Conservation (phyloP, 2,888 invertebrate species). For the Thysanoteuthis rhombus region DNA sequence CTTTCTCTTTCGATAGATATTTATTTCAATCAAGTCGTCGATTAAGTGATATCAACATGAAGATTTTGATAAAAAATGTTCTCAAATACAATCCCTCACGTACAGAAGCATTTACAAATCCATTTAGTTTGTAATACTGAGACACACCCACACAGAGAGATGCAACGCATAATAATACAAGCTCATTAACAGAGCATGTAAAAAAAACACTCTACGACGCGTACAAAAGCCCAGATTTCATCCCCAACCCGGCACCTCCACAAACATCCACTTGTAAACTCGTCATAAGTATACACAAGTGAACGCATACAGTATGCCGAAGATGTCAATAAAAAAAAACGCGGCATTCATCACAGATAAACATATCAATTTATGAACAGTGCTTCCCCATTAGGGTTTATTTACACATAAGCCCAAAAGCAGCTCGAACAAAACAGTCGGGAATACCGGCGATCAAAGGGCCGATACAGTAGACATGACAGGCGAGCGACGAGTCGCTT, state of each 20-base stretch:
- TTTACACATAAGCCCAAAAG: not conserved
- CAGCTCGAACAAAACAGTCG: not conserved
- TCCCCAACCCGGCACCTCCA: not conserved
- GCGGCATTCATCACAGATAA: not conserved
- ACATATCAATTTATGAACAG: slow-evolving; percentile 12
- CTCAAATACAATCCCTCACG: too few species aligned
- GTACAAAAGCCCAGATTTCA: not conserved
- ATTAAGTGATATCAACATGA: too few species aligned
- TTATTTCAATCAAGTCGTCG: too few species aligned
- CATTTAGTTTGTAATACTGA: too few species aligned
- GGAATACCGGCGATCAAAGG: not conserved
- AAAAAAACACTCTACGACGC: too few species aligned
- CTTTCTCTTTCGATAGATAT: too few species aligned
- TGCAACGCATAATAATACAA: too few species aligned
- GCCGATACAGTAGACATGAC: not conserved
- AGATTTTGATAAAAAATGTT: too few species aligned
- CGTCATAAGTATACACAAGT: not conserved
- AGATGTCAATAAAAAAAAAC: not conserved
- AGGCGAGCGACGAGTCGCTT: not conserved
- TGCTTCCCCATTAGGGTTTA: not conserved
- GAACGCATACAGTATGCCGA: not conserved
- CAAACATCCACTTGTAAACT: not conserved
- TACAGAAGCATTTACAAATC: too few species aligned
- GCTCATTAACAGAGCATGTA: too few species aligned
- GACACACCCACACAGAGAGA: too few species aligned